Base-by-base conservation (phyloP, 2,888 invertebrate species). In the Drosophila gaucha region DNA sequence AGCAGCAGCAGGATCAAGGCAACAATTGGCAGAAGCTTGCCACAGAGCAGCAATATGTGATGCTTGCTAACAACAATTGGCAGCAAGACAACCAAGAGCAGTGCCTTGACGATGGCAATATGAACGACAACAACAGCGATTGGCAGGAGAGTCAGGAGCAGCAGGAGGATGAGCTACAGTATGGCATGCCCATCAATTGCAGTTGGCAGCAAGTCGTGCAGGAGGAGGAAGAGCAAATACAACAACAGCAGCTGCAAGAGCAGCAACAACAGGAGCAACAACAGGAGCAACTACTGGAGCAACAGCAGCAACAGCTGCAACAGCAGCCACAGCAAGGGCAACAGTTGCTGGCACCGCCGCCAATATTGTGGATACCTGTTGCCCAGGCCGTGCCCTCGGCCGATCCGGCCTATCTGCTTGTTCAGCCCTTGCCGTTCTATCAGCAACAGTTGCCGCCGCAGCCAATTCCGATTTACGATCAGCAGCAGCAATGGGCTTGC, bases 181-280 rank as follows among this genome's bases (percentile, higher is more conserved):
- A 12, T 16, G 8, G 6, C 0, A 3, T 30, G 18, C 9, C 30
- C 1, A 2, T 31, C 6, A 22, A 0, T 6, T 1, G 24, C 26
- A 49, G 22, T 0, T 49, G 49, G 49, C 26, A 49, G n/a, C 26
- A 36, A 9, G 35, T 12, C 4, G 46, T 47, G 2, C 20, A 46
- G 26, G 33, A 44, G 5, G 33, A 24, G n/a, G n/a, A 12, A 14
- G 9, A 14, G 14, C 31, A 31, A 33, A 14, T 47, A n/a, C 9
- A 36, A 2, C 16, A 38, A 12, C 38, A 8, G 3, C 31, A 12
- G 18, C 14, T 4, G 12, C 22, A 22, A n/a, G 20, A 26, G 16
- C 52, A 43, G 16, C n/a, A 20, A 20, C 9, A 31, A 6, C 22
- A 30, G 2, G 10, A 10, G 5, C 51, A 20, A 6, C 38, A 30